A percentile compares a stretch with the other conserved stretches of the same genome.
These are phyloP conservation scores for Drosophila asahinai DNA, from an alignment of 1,140 invertebrate species.

Conservation along the genomic window DNA sequence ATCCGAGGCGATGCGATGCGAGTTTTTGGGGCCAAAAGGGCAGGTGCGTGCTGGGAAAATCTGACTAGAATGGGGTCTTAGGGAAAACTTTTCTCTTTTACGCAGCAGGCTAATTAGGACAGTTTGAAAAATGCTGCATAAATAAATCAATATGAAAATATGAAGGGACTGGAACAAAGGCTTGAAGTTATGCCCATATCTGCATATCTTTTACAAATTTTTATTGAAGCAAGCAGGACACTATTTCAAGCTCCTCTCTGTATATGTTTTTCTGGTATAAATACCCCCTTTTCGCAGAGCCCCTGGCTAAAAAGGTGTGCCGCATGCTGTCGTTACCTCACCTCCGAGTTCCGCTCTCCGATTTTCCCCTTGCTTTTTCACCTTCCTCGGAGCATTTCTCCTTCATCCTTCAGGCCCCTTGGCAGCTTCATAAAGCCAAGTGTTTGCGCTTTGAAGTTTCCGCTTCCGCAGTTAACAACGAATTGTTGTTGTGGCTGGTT, in stretches of 20 bases:
- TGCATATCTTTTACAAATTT: background rate
- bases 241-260: too few relatives aligned
- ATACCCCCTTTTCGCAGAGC: background rate
- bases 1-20: constrained; percentile 11
- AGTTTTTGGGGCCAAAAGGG: constrained; percentile 3
- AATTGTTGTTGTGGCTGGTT: constrained; percentile 41
- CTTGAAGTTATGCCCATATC: background rate
- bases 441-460: constrained; percentile 80
- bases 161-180: background rate
- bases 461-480: constrained; percentile 70
- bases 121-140: background rate
- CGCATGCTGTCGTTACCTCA: constrained; percentile 21
- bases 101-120: constrained; percentile 4
- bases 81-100: background rate
- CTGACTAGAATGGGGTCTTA: background rate
- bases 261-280: background rate
- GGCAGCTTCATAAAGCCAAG: constrained; percentile 71
- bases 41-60: constrained; percentile 44
- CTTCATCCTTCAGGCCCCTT: constrained; percentile 21
- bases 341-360: constrained; percentile 2
- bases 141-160: background rate
- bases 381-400: background rate
- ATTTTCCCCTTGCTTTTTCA: constrained; percentile 6
- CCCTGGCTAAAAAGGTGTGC: constrained; percentile 21
- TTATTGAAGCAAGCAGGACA: too few relatives aligned